Evolutionary conservation across 2,888 invertebrate species (phyloP).

Genomic region (Glaucopsyche alexis): DNA sequence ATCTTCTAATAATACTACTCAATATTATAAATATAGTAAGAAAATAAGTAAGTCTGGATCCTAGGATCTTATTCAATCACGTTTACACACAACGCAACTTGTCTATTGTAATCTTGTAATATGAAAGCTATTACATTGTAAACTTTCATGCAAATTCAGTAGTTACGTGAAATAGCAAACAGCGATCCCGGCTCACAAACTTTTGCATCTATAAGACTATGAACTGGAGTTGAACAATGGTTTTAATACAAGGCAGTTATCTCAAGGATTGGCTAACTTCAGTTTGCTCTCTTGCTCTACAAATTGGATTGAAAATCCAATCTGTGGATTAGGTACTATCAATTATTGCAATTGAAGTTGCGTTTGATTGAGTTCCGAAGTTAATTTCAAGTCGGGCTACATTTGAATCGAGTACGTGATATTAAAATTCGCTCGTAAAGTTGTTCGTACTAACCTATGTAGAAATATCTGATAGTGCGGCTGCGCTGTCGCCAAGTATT

Average conservation of each 20-base stretch:
- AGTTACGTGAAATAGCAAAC: background rate
- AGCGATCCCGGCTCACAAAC: constrained; percentile 1
- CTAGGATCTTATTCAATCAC: no score
- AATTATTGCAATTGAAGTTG: constrained; percentile 39
- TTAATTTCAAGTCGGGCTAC: constrained; percentile 25
- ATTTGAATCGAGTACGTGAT: constrained; percentile 13
- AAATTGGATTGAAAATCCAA: constrained; percentile 57
- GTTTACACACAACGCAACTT: no score
- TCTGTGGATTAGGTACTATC: constrained; percentile 41
- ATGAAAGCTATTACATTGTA: background rate
- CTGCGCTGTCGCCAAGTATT: no score
- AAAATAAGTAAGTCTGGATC: no score
- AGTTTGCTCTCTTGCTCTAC: constrained; percentile 48
- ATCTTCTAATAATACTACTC: no score
- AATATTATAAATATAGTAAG: no score
- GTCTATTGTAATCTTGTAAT: background rate
- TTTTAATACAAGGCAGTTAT: constrained; percentile 14
- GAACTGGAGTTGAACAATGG: constrained; percentile 12
- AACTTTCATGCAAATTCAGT: background rate
- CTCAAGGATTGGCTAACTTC: constrained; percentile 16
- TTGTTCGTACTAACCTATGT: background rate
- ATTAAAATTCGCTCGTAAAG: background rate
- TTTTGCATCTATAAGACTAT: background rate
- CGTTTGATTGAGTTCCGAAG: constrained; percentile 37
- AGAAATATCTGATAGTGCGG: background rate